Percentiles rank a stretch among this genome's conserved stretches.
phyloP scores from a whole-genome alignment of 1,140 invertebrate species.

The Steinernema khuongi region DNA sequence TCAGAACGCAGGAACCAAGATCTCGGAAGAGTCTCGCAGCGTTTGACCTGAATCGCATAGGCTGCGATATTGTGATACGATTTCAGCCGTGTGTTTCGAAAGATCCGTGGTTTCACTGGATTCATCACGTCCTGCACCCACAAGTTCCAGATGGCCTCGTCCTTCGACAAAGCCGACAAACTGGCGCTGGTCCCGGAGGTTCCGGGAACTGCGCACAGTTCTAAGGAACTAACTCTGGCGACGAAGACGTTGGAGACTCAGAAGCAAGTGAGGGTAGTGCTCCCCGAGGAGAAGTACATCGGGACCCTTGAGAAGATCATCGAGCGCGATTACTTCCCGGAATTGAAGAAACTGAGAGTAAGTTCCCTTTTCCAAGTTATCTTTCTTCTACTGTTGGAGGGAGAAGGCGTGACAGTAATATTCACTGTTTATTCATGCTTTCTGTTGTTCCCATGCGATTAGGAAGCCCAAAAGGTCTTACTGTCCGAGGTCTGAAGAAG shows the following conservation, averaged over 20 bases:
- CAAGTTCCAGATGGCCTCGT: slow-evolving; percentile 17
- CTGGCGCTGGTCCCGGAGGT: slow-evolving; percentile 21
- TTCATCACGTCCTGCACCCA: too few species aligned
- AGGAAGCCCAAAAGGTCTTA: too few species aligned
- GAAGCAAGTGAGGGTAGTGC: slow-evolving; percentile 38
- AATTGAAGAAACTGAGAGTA: slow-evolving; percentile 77
- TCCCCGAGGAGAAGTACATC: slow-evolving; percentile 59
- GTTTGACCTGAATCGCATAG: too few species aligned
- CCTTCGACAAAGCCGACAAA: slow-evolving; percentile 30
- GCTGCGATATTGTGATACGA: too few species aligned
- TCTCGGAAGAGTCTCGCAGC: too few species aligned
- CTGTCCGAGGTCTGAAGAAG: too few species aligned
- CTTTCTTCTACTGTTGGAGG: not conserved
- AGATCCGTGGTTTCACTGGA: too few species aligned
- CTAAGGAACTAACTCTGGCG: slow-evolving; percentile 35
- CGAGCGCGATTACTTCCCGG: slow-evolving; percentile 91
- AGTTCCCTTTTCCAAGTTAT: slow-evolving; percentile 11
- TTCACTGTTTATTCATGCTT: not conserved
- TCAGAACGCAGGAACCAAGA: too few species aligned
- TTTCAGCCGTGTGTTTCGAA: too few species aligned
- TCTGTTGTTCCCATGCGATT: not conserved
- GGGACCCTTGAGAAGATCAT: slow-evolving; percentile 87
- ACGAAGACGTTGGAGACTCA: slow-evolving; percentile 33
- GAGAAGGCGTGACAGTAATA: not conserved
- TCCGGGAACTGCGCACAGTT: slow-evolving; percentile 22